These are phyloP conservation scores for Porites australiensis DNA, from an alignment of 64 coral and sea anemone species.

Conservation along the genomic window DNA sequence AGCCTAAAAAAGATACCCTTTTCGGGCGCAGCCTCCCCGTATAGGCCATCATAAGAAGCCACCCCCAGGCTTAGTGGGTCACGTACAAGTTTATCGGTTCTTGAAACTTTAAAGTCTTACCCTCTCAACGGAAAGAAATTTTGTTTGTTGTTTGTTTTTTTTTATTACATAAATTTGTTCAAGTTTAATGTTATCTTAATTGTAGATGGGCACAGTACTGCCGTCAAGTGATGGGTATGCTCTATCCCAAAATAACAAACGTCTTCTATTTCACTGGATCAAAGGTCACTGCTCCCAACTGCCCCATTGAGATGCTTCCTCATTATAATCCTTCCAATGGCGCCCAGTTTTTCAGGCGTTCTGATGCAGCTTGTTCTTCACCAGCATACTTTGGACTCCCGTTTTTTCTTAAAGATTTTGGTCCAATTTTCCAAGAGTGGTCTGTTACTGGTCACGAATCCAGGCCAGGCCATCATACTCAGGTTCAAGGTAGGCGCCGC, in stretches of 20 bases:
- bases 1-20: too few relatives aligned
- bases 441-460: slow-evolving; percentile 96
- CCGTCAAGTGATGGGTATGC: slow-evolving; percentile 84
- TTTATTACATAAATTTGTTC: neutral
- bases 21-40: too few relatives aligned
- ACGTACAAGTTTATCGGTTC: too few relatives aligned
- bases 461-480: slow-evolving; percentile 96
- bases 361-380: slow-evolving; percentile 42
- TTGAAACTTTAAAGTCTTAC: too few relatives aligned
- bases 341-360: slow-evolving; percentile 77
- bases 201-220: slow-evolving; percentile 76
- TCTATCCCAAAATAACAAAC: slow-evolving; percentile 89
- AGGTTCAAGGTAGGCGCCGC: slow-evolving; percentile 82
- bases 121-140: too few relatives aligned
- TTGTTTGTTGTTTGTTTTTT: too few relatives aligned
- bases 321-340: slow-evolving; percentile 97
- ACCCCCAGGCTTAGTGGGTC: too few relatives aligned
- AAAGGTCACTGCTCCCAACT: slow-evolving; percentile 93
- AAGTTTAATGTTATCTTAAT: neutral
- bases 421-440: slow-evolving; percentile 96
- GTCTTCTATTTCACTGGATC: slow-evolving; percentile 86
- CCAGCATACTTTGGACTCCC: slow-evolving; percentile 89
- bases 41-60: too few relatives aligned
- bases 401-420: slow-evolving; percentile 95
- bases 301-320: slow-evolving; percentile 93